Evolutionary conservation across 2,113 vertebrate genomes (phyloP).

Genomic region (Eclectus roratus): DNA sequence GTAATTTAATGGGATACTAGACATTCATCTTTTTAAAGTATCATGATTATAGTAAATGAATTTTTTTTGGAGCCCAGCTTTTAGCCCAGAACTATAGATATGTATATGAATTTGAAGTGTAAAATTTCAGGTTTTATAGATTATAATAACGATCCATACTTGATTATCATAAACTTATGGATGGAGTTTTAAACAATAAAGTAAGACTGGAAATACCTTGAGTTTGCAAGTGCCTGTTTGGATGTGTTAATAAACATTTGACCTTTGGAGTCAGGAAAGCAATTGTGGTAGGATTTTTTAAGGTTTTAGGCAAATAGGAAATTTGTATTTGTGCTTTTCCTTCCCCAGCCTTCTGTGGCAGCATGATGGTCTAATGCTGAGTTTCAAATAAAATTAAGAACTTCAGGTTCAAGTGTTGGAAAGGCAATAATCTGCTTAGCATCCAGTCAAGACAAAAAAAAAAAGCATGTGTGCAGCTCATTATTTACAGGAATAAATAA

Average conservation of each 20-base stretch:
- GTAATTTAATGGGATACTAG: background rate
- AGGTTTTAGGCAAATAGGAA: background rate
- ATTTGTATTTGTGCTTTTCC: background rate
- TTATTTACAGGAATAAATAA: background rate
- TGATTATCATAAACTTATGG: background rate
- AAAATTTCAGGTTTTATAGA: background rate
- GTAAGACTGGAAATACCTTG: background rate
- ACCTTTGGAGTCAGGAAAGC: background rate
- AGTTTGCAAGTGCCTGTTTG: background rate
- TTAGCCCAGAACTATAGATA: background rate
- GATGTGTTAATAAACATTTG: background rate
- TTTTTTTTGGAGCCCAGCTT: background rate
- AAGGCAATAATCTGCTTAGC: background rate
- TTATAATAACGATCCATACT: background rate
- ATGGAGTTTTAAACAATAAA: background rate
- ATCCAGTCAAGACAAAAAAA: background rate
- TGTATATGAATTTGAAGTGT: background rate
- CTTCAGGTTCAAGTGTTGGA: background rate
- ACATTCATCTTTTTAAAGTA: background rate
- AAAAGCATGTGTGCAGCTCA: background rate
- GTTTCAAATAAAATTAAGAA: background rate
- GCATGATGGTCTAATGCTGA: background rate
- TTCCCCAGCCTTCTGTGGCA: background rate
- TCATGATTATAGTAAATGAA: background rate
- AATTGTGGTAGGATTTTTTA: background rate